Evolutionary conservation across 2,797 vertebrate genomes (phyloP), one percentile per base, ranked within the genome.

Genomic region (Cyclopterus lumpus): DNA sequence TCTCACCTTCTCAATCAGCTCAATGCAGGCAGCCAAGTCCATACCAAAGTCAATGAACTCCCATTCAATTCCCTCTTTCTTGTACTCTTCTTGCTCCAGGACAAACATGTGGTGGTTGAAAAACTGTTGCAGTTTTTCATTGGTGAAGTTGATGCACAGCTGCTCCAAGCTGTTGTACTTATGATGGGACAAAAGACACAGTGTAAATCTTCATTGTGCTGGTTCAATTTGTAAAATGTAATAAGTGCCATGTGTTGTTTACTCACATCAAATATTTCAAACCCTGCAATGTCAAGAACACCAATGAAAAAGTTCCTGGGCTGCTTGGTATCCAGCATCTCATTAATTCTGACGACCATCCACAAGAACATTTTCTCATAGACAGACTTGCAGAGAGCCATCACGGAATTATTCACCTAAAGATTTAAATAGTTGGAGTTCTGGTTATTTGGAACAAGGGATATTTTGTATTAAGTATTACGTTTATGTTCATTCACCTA

Each of bases 241-340:
- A n/a, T n/a, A n/a, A n/a, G n/a, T n/a, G n/a, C n/a, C n/a, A 26
- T n/a, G n/a, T n/a, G n/a, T n/a, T n/a, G n/a, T n/a, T n/a, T 28
- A 28, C 81, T 86, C 74, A 97, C 96, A 93, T 97, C 95, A 81
- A 97, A 97, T 5, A 97, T 97, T 84, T 97, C 96, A 82, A 97
- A 97, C 20, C 95, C 95, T 32, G 96, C 96, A 5, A 97, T 97
- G 74, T 97, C 96, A 30, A 97, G 74, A 40, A 96, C 95, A 0
- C 96, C 96, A 28, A 95, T 96, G 51, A 96, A 97, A 69, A 95
- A 46, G 95, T 94, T 48, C 51, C 96, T 91, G 0, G 95, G 89
- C 16, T 96, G 93, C 44, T 86, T 97, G 0, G 96, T 97, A 6
- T 96, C 96, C 89, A 97, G 85, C 42, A 96, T 95, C 73, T 97